Conservation (phyloP, 2,113 vertebrate species). For the Takifugu bimaculatus region DNA sequence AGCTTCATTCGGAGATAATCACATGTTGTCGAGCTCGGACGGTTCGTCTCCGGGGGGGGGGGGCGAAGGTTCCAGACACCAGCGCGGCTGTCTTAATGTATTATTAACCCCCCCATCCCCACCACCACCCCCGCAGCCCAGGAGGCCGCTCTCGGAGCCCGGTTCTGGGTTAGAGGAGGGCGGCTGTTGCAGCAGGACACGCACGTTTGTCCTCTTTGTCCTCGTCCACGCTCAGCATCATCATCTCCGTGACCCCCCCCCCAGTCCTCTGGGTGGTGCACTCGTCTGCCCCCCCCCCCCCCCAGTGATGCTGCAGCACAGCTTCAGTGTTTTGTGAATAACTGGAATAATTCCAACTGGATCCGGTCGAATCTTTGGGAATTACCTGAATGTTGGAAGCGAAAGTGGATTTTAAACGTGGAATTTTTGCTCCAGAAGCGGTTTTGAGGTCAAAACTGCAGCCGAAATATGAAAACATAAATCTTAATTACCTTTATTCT, state of each 20-base stretch:
- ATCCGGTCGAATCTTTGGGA: too few species aligned
- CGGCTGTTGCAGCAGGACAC: constrained; percentile 24
- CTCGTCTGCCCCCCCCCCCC: background rate
- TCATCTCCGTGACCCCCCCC: background rate
- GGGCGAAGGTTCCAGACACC: constrained; percentile 13
- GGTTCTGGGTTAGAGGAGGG: constrained; percentile 50
- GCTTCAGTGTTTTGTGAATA: background rate
- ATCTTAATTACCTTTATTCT: too few species aligned
- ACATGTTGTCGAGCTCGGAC: too few species aligned
- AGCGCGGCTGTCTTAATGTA: constrained; percentile 58
- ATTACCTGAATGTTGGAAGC: too few species aligned
- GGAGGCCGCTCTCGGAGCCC: constrained; percentile 40
- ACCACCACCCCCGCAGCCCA: constrained; percentile 15
- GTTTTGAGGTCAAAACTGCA: too few species aligned
- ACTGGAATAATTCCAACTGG: too few species aligned
- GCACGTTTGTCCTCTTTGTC: constrained; percentile 38
- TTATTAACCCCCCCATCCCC: constrained; percentile 46
- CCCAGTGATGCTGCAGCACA: constrained; percentile 25
- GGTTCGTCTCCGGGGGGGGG: too few species aligned
- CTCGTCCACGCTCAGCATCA: constrained; percentile 33
- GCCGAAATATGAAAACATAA: too few species aligned
- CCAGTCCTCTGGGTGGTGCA: constrained; percentile 11
- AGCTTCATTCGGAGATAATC: too few species aligned
- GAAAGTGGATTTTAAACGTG: too few species aligned
- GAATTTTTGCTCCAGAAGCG: too few species aligned